A percentile compares a stretch with the other conserved stretches of the same genome.
phyloP scores from a whole-genome alignment of 1,140 invertebrate species.

The Rhagoletis zephyria region DNA sequence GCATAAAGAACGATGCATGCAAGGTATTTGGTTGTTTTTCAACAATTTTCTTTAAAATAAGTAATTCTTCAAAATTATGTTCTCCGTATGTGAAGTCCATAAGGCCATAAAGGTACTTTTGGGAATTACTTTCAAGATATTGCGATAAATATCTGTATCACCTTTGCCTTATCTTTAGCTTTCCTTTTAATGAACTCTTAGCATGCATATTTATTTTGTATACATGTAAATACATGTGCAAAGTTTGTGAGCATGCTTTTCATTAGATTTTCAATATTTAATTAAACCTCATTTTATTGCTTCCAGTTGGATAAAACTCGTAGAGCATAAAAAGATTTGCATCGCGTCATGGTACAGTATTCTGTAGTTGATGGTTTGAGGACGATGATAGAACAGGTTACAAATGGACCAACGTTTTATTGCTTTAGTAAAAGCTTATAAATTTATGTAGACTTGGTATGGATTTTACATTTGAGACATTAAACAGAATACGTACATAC shows the following conservation, averaged over 20 bases:
- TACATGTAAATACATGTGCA: not conserved
- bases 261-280: not conserved
- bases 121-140: no score
- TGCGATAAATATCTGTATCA: no score
- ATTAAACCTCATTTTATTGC: not conserved
- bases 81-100: no score
- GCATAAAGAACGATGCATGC: no score
- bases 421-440: not conserved
- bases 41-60: no score
- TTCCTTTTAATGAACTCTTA: no score
- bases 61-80: no score
- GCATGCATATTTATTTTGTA: no score
- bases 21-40: no score
- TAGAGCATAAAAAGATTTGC: not conserved
- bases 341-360: not conserved
- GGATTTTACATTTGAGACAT: not conserved
- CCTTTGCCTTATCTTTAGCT: no score
- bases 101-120: no score
- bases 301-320: not conserved
- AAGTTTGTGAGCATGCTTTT: not conserved
- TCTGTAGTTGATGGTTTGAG: not conserved
- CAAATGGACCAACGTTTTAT: conserved; percentile 4
- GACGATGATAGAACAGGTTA: not conserved
- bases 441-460: not conserved
- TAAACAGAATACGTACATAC: not conserved